Evolutionary conservation across 2,888 invertebrate genomes (phyloP).

Genomic region (Eumacrocentrus americanus): DNA sequence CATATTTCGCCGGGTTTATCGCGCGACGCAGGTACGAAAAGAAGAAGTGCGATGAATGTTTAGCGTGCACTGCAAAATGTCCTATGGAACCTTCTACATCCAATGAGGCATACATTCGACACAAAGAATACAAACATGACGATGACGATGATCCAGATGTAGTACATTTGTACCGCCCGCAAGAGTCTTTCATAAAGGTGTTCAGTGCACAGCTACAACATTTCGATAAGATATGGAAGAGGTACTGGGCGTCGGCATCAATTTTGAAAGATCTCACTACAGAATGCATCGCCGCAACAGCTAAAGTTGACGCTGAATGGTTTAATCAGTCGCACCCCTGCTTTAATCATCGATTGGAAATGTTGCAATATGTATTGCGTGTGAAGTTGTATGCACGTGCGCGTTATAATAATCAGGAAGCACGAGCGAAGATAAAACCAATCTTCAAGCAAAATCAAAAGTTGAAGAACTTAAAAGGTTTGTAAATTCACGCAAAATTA

Average conservation of each 20-base stretch:
- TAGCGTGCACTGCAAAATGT: background rate
- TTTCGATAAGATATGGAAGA: background rate
- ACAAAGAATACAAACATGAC: background rate
- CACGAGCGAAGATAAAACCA: too few relatives aligned
- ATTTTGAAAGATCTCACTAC: background rate
- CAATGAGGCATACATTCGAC: background rate
- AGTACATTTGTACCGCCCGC: background rate
- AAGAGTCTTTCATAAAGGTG: background rate
- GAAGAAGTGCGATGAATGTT: background rate
- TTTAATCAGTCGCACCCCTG: background rate
- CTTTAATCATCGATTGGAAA: background rate
- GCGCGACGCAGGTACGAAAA: background rate
- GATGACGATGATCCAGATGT: background rate
- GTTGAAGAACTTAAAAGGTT: background rate
- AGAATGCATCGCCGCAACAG: background rate
- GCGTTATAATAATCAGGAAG: background rate
- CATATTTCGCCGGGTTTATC: conserved; percentile 1
- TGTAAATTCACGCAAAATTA: too few relatives aligned
- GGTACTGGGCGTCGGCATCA: background rate
- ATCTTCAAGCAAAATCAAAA: too few relatives aligned
- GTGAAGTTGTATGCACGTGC: background rate
- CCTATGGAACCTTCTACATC: background rate
- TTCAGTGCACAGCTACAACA: background rate
- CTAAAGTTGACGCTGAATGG: background rate
- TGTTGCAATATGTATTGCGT: background rate